A percentile compares a stretch with the other conserved stretches of the same genome.
phyloP scores from a whole-genome alignment of 2,888 invertebrate genomes.

The Eledona agricola region DNA sequence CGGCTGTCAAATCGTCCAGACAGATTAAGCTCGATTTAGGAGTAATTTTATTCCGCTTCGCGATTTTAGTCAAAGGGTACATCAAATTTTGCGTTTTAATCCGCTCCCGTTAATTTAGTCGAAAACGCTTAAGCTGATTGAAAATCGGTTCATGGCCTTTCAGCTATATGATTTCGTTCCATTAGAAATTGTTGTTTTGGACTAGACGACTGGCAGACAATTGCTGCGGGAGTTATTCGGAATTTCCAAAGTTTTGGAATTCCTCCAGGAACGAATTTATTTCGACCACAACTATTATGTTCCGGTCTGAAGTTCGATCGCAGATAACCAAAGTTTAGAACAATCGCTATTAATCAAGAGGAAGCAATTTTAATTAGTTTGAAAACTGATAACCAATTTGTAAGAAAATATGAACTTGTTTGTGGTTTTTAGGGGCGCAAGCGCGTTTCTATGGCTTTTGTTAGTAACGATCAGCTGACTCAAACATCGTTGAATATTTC shows the following conservation, averaged over 20 bases:
- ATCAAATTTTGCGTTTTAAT: too few species aligned
- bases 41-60: too few species aligned
- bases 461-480: constrained; percentile 38
- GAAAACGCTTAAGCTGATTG: constrained; percentile 32
- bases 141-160: constrained; percentile 36
- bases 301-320: too few species aligned
- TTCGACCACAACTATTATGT: not conserved
- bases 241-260: not conserved
- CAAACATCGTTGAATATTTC: constrained; percentile 38
- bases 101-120: constrained; percentile 30
- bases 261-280: not conserved
- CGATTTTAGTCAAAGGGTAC: too few species aligned
- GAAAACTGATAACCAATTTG: constrained; percentile 27
- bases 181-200: constrained; percentile 7
- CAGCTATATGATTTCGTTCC: constrained; percentile 27
- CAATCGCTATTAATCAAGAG: too few species aligned
- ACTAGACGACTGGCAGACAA: not conserved
- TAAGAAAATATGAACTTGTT: constrained; percentile 21
- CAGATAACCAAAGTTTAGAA: too few species aligned
- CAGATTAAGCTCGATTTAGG: too few species aligned
- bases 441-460: constrained; percentile 40
- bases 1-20: too few species aligned
- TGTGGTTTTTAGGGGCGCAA: constrained; percentile 35
- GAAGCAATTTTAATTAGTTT: too few species aligned
- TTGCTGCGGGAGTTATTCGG: not conserved